phyloP scores from a whole-genome alignment of 2,797 vertebrate genomes.

The Protosalanx chinensis region DNA sequence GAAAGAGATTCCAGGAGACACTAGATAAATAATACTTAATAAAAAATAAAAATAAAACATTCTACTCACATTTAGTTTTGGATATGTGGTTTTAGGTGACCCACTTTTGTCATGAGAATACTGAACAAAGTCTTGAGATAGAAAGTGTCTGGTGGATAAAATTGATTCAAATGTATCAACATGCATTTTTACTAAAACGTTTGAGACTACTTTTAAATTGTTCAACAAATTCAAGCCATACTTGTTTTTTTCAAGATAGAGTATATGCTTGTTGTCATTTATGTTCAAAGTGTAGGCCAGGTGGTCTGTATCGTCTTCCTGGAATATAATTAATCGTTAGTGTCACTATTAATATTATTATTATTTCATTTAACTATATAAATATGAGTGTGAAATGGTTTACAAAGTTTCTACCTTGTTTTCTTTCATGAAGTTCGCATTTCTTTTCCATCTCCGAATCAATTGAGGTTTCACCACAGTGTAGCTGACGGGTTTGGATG shows the following conservation, averaged over 20 bases:
- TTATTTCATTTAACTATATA: not conserved
- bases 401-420: conserved; percentile 41
- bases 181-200: not conserved
- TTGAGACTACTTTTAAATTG: not conserved
- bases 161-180: not conserved
- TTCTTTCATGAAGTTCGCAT: conserved; percentile 27
- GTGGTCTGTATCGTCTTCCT: conserved; percentile 51
- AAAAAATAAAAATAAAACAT: not conserved
- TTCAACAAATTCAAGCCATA: not conserved
- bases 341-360: not conserved
- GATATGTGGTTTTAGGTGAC: conserved; percentile 50
- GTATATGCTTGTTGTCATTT: conserved; percentile 49
- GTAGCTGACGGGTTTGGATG: conserved; percentile 47
- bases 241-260: conserved; percentile 56
- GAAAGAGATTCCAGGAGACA: not conserved
- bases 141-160: conserved; percentile 72
- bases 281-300: conserved; percentile 65
- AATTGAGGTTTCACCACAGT: conserved; percentile 65
- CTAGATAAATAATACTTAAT: too few species aligned
- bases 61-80: conserved; percentile 59
- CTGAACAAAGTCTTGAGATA: conserved; percentile 75
- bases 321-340: conserved; percentile 18
- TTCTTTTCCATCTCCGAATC: conserved; percentile 56
- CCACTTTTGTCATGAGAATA: conserved; percentile 60
- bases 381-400: not conserved